phyloP scores from a whole-genome alignment of 2,113 vertebrate species.

The Pao palembangensis region DNA sequence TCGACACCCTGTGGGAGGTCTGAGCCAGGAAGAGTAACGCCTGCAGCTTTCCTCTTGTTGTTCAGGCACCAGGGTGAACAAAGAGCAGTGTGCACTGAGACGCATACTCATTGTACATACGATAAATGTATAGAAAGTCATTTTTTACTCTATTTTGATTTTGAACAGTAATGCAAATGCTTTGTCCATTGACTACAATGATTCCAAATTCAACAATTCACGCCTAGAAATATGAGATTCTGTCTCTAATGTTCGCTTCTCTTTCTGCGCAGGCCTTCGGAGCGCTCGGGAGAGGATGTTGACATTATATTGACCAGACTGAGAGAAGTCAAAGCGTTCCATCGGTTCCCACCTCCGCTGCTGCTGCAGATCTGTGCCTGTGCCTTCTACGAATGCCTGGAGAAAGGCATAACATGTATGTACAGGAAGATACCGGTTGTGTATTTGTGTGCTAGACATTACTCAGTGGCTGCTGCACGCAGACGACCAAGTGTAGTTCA shows the following conservation, averaged over 20 bases:
- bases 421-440: constrained; percentile 4
- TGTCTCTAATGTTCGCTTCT: too few relatives aligned
- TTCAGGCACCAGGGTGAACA: neutral
- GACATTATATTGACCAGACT: constrained; percentile 93
- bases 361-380: constrained; percentile 95
- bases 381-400: constrained; percentile 94
- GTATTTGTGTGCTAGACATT: neutral
- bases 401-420: constrained; percentile 93
- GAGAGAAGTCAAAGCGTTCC: constrained; percentile 95
- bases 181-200: too few relatives aligned
- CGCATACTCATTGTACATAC: constrained; percentile 1
- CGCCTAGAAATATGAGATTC: too few relatives aligned
- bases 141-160: neutral
- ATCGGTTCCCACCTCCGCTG: constrained; percentile 92
- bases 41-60: constrained; percentile 39
- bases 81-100: constrained; percentile 36
- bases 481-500: too few relatives aligned
- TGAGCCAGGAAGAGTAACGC: constrained; percentile 41
- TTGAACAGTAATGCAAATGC: neutral
- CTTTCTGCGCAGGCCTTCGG: constrained; percentile 79
- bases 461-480: too few relatives aligned
- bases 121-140: constrained; percentile 3
- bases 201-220: too few relatives aligned
- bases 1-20: constrained; percentile 57
- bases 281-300: constrained; percentile 93